These are phyloP conservation scores for Drosophila baimaii DNA, from an alignment of 1,140 invertebrate genomes.

Conservation along the genomic window DNA sequence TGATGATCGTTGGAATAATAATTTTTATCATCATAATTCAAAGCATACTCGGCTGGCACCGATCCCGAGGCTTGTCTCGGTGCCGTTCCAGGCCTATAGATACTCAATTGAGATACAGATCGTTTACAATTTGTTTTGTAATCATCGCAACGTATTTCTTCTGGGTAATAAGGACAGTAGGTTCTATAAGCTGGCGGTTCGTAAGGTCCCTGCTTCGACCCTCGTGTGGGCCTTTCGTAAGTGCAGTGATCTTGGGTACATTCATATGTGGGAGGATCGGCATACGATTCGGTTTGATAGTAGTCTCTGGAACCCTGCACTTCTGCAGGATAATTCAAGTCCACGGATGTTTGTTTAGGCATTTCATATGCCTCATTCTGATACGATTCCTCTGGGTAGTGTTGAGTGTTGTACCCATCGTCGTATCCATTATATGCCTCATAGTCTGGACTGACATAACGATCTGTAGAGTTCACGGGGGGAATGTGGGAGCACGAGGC, in stretches of 20 bases:
- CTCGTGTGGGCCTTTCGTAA: too few relatives aligned
- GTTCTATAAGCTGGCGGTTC: background rate
- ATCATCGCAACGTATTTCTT: background rate
- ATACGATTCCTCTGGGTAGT: background rate
- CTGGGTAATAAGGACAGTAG: background rate
- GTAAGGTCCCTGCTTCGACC: too few relatives aligned
- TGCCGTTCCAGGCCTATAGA: too few relatives aligned
- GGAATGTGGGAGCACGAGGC: background rate
- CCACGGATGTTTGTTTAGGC: background rate
- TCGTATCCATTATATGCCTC: background rate
- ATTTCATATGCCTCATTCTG: background rate
- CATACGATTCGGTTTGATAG: background rate
- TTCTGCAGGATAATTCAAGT: background rate
- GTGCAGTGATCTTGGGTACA: background rate
- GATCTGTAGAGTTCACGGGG: background rate
- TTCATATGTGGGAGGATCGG: conserved; percentile 1
- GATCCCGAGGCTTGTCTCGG: conserved; percentile 19
- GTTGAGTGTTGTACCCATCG: background rate
- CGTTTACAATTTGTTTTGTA: background rate
- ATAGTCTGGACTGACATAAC: background rate
- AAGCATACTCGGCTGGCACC: conserved; percentile 1
- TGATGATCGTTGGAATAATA: background rate
- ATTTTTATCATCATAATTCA: background rate
- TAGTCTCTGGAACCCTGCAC: background rate
- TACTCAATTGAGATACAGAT: background rate